These are phyloP conservation scores for Tokudaia muenninki DNA, from an alignment of 2,797 vertebrate genomes.

Conservation along the genomic window DNA sequence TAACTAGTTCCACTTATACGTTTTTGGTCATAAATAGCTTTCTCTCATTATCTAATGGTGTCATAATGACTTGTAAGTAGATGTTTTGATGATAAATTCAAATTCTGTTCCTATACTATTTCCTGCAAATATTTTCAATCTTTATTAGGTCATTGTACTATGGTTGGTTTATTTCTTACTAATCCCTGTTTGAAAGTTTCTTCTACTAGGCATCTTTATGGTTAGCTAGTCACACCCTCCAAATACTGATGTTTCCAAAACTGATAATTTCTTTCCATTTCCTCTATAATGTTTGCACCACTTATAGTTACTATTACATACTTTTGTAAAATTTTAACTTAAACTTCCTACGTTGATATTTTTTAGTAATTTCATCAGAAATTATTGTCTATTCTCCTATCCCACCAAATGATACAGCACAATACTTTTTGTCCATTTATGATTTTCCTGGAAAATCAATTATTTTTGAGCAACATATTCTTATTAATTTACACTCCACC, in stretches of 20 bases:
- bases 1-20: neutral
- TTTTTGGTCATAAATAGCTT: neutral
- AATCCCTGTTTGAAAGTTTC: neutral
- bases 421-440: neutral
- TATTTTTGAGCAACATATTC: neutral
- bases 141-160: neutral
- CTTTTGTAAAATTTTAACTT: neutral
- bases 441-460: neutral
- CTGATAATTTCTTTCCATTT: neutral
- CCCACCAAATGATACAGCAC: neutral
- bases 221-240: neutral
- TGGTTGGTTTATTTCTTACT: neutral
- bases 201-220: neutral
- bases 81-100: neutral
- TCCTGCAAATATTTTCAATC: neutral
- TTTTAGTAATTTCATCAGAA: neutral
- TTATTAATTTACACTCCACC: neutral
- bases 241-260: neutral
- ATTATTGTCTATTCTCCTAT: neutral
- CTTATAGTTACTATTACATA: neutral
- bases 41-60: neutral
- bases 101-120: neutral
- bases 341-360: neutral
- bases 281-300: neutral
- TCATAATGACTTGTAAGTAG: neutral